phyloP scores from a whole-genome alignment of 2,113 vertebrate species.

The Otocyon megalotis region DNA sequence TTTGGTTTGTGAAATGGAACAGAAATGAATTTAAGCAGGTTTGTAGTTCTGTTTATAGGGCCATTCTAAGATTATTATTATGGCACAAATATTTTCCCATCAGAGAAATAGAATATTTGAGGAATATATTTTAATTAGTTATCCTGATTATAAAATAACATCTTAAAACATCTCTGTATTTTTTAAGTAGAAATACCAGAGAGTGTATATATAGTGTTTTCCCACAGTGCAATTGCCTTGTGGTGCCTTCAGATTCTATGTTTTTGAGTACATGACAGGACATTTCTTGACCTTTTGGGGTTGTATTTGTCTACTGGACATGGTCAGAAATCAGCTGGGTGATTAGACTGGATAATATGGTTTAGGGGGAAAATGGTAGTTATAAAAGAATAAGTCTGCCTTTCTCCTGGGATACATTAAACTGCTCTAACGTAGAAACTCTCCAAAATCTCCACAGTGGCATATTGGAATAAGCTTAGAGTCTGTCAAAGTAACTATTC shows the following conservation, averaged over 20 bases:
- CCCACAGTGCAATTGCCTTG: not conserved
- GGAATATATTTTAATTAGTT: conserved; percentile 34
- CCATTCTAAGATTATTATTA: not conserved
- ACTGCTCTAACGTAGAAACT: not conserved
- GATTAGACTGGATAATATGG: conserved; percentile 11
- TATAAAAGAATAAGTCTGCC: not conserved
- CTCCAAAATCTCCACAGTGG: not conserved
- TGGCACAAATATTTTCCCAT: not conserved
- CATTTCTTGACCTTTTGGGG: conserved; percentile 29
- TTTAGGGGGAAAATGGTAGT: not conserved
- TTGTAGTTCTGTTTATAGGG: conserved; percentile 3
- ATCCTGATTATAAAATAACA: conserved; percentile 22
- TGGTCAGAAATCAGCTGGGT: not conserved
- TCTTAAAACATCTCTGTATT: not conserved
- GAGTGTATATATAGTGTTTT: not conserved
- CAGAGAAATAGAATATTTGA: not conserved
- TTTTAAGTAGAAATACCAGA: conserved; percentile 4
- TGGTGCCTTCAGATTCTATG: not conserved
- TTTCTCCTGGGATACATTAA: conserved; percentile 16
- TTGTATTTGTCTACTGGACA: conserved; percentile 50
- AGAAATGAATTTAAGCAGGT: conserved; percentile 27
- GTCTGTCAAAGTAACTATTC: not conserved
- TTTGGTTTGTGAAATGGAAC: not conserved
- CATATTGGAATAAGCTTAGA: not conserved
- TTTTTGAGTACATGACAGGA: not conserved